Evolutionary conservation across 2,113 vertebrate genomes (phyloP).

Genomic region (Nothoprocta perdicaria): DNA sequence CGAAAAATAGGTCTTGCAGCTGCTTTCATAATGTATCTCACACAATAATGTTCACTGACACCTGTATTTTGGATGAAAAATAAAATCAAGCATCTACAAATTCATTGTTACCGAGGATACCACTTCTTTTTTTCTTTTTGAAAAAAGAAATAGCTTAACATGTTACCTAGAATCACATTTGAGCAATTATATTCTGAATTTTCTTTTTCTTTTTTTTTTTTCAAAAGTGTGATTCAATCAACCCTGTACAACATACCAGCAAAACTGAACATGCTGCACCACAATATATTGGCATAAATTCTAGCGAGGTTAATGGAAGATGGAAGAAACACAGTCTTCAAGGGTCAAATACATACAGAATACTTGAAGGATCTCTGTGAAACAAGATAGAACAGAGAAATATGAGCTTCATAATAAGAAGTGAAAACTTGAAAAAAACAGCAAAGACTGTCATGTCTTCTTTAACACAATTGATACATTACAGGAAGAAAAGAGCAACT

Average conservation of each 20-base stretch:
- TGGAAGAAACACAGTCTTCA: background rate
- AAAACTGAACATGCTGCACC: background rate
- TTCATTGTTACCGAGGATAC: background rate
- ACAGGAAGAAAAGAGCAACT: slow-evolving; percentile 46
- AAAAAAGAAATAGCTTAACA: background rate
- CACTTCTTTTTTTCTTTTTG: background rate
- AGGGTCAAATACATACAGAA: background rate
- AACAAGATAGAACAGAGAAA: background rate
- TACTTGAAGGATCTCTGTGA: background rate
- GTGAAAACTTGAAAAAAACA: background rate
- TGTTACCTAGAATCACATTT: background rate
- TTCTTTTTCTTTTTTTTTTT: no score
- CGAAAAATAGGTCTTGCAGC: background rate
- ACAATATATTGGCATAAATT: background rate
- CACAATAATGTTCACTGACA: background rate
- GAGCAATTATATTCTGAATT: background rate
- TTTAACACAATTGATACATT: background rate
- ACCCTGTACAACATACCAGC: background rate
- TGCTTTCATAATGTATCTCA: background rate
- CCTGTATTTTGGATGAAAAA: background rate
- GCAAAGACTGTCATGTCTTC: slow-evolving; percentile 15
- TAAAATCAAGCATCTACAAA: background rate
- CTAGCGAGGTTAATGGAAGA: background rate
- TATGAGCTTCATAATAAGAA: background rate
- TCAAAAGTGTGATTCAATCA: background rate